Percentiles rank a stretch among this genome's conserved stretches.
Evolutionary conservation across 1,140 invertebrate genomes (phyloP).

Genomic region (Pectinophora gossypiella): DNA sequence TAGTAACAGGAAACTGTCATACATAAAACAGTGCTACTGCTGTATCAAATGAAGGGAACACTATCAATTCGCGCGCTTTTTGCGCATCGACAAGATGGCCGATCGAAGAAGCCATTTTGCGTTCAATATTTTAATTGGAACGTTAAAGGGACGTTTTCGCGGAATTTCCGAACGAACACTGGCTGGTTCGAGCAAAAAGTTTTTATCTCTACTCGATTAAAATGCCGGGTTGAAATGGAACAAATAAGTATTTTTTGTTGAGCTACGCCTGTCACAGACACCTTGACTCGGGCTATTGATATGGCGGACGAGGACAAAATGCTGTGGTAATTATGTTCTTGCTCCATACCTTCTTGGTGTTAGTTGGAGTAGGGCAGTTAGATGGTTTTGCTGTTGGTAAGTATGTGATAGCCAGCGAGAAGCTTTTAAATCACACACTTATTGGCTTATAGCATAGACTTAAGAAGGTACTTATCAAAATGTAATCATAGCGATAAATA

Average conservation of each 20-base stretch:
- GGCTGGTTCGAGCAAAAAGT: constrained; percentile 30
- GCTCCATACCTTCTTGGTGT: neutral
- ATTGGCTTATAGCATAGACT: too few relatives aligned
- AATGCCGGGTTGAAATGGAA: constrained; percentile 58
- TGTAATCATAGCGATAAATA: too few relatives aligned
- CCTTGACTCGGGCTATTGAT: constrained; percentile 22
- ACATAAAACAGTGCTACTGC: neutral
- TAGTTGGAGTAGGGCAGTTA: constrained; percentile 14
- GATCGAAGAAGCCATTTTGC: neutral
- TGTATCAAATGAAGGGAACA: too few relatives aligned
- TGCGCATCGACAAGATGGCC: neutral
- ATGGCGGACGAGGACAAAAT: constrained; percentile 22
- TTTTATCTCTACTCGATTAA: constrained; percentile 61
- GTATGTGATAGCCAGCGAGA: too few relatives aligned
- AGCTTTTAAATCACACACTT: too few relatives aligned
- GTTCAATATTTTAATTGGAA: constrained; percentile 2
- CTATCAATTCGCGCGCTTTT: neutral
- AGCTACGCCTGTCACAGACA: constrained; percentile 41
- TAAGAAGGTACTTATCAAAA: too few relatives aligned
- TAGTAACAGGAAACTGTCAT: neutral
- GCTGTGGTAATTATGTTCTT: constrained; percentile 8
- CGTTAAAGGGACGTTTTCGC: neutral
- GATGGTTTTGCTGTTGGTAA: neutral
- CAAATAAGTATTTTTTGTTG: constrained; percentile 60
- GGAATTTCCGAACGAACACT: neutral